Conservation (phyloP, 1,140 invertebrate genomes). For the Cotesia glomerata region DNA sequence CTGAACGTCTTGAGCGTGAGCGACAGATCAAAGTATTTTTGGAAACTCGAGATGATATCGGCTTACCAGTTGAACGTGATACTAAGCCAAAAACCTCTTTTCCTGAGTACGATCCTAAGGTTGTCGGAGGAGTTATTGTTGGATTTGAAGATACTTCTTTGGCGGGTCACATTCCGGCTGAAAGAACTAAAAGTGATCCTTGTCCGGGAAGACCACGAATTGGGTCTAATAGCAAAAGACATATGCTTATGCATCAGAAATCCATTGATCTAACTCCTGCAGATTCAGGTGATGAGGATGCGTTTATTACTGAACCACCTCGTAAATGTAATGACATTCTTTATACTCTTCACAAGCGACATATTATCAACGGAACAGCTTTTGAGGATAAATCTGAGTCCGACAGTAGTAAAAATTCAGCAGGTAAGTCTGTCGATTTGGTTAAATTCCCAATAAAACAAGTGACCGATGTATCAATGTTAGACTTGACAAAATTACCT, state of each 20-base stretch:
- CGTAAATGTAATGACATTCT: constrained; percentile 74
- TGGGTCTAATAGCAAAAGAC: constrained; percentile 73
- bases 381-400: constrained; percentile 63
- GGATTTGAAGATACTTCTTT: constrained; percentile 56
- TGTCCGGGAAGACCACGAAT: constrained; percentile 75
- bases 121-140: constrained; percentile 57
- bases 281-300: constrained; percentile 81
- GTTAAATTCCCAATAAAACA: constrained; percentile 56
- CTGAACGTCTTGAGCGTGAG: constrained; percentile 54
- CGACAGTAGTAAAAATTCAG: constrained; percentile 48
- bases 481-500: constrained; percentile 55
- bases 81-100: constrained; percentile 52
- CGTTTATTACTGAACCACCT: constrained; percentile 64
- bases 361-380: constrained; percentile 82
- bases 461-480: constrained; percentile 63
- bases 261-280: constrained; percentile 83
- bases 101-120: constrained; percentile 62
- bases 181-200: constrained; percentile 84
- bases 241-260: constrained; percentile 84
- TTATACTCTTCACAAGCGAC: constrained; percentile 81
- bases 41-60: constrained; percentile 51
- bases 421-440: constrained; percentile 47
- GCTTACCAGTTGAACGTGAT: constrained; percentile 44
- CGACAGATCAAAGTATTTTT: constrained; percentile 46
- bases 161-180: constrained; percentile 72